phyloP scores from a whole-genome alignment of 1,140 invertebrate species.

The Polypedilum vanderplanki region DNA sequence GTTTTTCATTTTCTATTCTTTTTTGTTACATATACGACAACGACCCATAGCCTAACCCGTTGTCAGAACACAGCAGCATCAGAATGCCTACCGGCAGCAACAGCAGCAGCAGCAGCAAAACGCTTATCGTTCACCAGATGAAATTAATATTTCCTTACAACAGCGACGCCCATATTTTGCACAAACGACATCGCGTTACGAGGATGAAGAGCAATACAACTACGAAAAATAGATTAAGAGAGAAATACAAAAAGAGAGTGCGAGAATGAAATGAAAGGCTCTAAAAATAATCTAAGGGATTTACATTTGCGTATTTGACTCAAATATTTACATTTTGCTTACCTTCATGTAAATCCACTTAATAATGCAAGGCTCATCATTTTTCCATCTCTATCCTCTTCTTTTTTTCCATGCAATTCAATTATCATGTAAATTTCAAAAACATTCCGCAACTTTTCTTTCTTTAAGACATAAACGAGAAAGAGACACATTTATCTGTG shows the following conservation, averaged over 20 bases:
- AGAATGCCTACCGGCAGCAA: slow-evolving; percentile 39
- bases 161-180: slow-evolving; percentile 57
- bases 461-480: not conserved
- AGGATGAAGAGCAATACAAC: slow-evolving; percentile 41
- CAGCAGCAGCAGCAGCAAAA: slow-evolving; percentile 48
- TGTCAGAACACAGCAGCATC: slow-evolving; percentile 35
- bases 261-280: not conserved
- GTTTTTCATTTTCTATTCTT: slow-evolving; percentile 3
- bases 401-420: not conserved
- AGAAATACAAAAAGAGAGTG: too few relatives aligned
- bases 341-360: too few relatives aligned
- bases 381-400: not conserved
- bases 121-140: slow-evolving; percentile 74
- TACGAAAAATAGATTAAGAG: slow-evolving; percentile 36
- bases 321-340: too few relatives aligned
- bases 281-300: not conserved
- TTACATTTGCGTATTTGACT: too few relatives aligned
- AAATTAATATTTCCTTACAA: slow-evolving; percentile 75
- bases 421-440: not conserved
- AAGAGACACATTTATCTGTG: not conserved
- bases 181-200: slow-evolving; percentile 38
- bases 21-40: slow-evolving; percentile 7
- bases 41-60: slow-evolving; percentile 38
- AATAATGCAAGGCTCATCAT: not conserved
- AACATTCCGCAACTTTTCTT: not conserved